Evolutionary conservation across 2,888 invertebrate species (phyloP).

Genomic region (Campopleginae sp.): DNA sequence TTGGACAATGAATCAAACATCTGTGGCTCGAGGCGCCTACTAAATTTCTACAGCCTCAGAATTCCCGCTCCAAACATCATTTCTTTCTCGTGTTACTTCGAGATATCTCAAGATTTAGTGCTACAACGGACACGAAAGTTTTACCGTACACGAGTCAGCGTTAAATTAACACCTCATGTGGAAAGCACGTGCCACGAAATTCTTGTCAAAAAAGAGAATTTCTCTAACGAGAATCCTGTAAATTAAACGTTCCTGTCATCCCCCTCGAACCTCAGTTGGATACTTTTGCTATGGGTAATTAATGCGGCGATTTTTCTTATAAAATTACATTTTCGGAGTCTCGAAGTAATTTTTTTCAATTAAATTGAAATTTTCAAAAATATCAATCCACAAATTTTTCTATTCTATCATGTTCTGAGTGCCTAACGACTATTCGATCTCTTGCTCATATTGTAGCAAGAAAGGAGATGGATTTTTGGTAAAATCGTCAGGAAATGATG

Average conservation of each 20-base stretch:
- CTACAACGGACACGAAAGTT: constrained; percentile 2
- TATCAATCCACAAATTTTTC: neutral
- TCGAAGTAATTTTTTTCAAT: neutral
- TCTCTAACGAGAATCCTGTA: constrained; percentile 37
- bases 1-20: constrained; percentile 69
- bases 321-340: neutral
- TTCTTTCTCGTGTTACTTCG: constrained; percentile 15
- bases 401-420: too few relatives aligned
- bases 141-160: constrained; percentile 55
- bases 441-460: neutral
- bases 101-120: constrained; percentile 61
- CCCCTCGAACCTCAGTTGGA: neutral
- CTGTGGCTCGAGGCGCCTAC: constrained; percentile 57
- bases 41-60: constrained; percentile 55
- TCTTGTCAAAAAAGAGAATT: neutral
- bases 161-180: constrained; percentile 66
- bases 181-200: constrained; percentile 21
- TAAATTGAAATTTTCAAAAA: neutral
- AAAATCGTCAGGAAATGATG: neutral
- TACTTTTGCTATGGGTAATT: neutral
- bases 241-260: constrained; percentile 8
- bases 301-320: neutral
- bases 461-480: neutral
- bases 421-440: too few relatives aligned
- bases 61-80: constrained; percentile 23